phyloP scores from a whole-genome alignment of 2,113 vertebrate genomes.

The Rafetus swinhoei region DNA sequence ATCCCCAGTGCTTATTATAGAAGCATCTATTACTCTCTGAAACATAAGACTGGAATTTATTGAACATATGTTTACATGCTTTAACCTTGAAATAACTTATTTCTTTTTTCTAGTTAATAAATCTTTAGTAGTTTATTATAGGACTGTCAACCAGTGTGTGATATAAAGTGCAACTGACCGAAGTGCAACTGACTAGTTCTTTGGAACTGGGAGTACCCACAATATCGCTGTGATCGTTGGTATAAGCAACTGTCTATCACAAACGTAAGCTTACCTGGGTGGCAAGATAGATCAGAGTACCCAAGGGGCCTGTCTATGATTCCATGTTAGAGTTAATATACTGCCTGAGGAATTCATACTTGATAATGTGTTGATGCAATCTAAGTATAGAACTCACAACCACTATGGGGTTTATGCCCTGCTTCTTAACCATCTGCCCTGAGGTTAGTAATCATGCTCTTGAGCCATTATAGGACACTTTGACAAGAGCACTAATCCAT shows the following conservation, averaged over 20 bases:
- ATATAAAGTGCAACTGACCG: background rate
- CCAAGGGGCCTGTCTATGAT: background rate
- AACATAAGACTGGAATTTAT: background rate
- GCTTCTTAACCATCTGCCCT: background rate
- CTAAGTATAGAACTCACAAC: background rate
- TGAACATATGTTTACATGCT: background rate
- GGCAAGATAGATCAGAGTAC: background rate
- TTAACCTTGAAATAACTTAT: background rate
- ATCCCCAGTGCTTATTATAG: background rate
- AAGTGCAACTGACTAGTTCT: background rate
- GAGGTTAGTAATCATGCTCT: background rate
- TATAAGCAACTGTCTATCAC: background rate
- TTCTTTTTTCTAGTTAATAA: background rate
- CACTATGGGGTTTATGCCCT: background rate
- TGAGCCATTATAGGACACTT: background rate
- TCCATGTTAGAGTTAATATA: background rate
- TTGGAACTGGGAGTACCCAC: background rate
- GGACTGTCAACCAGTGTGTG: background rate
- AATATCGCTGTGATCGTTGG: background rate
- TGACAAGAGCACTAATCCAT: background rate
- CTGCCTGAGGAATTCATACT: background rate
- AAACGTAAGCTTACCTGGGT: background rate
- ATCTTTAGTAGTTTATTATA: background rate
- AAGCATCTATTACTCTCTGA: background rate
- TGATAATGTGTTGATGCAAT: background rate